A percentile compares a stretch with the other conserved stretches of the same genome.
Conservation (phyloP, 2,113 vertebrate genomes). For the Urocolius indicus region DNA sequence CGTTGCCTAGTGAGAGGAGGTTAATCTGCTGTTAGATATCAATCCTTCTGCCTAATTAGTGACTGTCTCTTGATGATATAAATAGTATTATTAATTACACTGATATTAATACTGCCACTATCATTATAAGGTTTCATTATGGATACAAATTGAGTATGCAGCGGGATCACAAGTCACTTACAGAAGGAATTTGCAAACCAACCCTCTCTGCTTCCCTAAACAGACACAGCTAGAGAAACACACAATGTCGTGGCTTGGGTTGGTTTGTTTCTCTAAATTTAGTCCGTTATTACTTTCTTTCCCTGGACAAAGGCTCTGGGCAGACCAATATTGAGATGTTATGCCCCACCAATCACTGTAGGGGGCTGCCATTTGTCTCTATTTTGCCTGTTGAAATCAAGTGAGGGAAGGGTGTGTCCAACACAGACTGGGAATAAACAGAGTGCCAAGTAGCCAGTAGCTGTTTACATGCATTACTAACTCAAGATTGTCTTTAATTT, state of each 20-base stretch:
- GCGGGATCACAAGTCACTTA: not conserved
- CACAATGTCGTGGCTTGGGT: accelerated
- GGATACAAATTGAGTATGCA: conserved; percentile 15
- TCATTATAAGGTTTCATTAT: not conserved
- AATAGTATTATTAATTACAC: conserved; percentile 41
- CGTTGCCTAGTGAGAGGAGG: not conserved
- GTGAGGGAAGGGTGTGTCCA: not conserved
- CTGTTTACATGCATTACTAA: not conserved
- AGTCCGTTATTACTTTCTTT: not conserved
- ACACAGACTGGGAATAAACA: accelerated
- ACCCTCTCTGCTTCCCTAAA: not conserved
- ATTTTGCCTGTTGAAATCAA: not conserved
- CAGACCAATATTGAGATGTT: not conserved
- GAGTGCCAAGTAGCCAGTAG: not conserved
- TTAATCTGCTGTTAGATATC: not conserved
- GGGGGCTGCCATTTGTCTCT: not conserved
- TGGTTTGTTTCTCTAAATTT: not conserved
- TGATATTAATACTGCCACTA: conserved; percentile 20
- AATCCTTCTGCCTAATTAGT: not conserved
- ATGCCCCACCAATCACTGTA: accelerated
- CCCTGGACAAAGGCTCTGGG: not conserved
- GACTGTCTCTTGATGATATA: not conserved
- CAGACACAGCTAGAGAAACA: not conserved
- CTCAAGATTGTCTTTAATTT: accelerated
- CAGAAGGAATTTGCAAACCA: not conserved